phyloP scores from a whole-genome alignment of 1,140 invertebrate species.

The Philotrypesis tridentata region DNA sequence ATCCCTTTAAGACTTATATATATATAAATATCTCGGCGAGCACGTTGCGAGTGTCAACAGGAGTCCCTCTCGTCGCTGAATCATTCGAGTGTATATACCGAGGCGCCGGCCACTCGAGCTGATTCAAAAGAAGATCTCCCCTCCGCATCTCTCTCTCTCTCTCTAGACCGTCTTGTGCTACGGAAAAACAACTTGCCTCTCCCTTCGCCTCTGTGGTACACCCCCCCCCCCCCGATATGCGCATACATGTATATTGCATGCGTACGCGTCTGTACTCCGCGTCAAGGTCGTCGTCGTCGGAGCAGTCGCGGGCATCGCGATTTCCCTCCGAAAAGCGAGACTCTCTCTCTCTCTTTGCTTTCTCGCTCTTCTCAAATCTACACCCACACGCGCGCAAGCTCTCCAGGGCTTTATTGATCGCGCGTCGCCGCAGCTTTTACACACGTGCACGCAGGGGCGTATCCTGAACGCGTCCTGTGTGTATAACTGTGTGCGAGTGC shows the following conservation, averaged over 20 bases:
- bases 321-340: no score
- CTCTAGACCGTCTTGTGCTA: no score
- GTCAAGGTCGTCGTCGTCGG: background rate
- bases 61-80: background rate
- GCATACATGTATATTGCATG: no score
- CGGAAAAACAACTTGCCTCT: no score
- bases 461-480: background rate
- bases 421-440: background rate
- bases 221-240: no score
- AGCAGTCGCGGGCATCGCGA: background rate
- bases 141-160: background rate
- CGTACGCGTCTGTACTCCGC: background rate
- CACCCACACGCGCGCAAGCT: background rate
- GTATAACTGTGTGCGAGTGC: background rate
- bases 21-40: no score
- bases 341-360: background rate
- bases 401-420: conserved; percentile 29
- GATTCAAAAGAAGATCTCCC: background rate
- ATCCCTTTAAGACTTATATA: no score
- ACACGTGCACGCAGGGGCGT: conserved; percentile 7
- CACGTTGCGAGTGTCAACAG: background rate
- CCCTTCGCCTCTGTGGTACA: no score
- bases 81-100: background rate
- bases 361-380: background rate
- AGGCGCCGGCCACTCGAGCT: background rate